A percentile compares a stretch with the other conserved stretches of the same genome.
phyloP scores from a whole-genome alignment of 92 coral and sea anemone species.

The Zoanthus gigantus region DNA sequence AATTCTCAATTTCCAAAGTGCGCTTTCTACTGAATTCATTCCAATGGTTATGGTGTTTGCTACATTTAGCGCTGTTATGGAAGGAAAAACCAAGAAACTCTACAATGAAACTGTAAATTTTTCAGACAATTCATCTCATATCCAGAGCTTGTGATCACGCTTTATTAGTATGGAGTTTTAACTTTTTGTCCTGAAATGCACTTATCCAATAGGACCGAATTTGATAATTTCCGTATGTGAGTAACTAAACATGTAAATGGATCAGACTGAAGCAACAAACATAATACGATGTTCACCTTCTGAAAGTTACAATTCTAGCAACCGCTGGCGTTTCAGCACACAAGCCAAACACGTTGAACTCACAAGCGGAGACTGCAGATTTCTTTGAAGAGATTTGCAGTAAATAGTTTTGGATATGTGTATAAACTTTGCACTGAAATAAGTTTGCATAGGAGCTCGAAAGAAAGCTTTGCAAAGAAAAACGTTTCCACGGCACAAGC shows the following conservation, averaged over 20 bases:
- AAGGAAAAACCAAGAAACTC: not conserved
- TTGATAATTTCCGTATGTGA: not conserved
- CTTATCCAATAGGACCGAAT: not conserved
- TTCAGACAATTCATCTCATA: not conserved
- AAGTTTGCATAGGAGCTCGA: not conserved
- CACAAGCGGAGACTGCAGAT: not conserved
- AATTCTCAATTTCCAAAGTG: conserved; percentile 1
- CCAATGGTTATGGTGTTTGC: not conserved
- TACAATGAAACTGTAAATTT: not conserved
- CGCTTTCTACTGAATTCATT: not conserved
- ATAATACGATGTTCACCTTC: conserved; percentile 3
- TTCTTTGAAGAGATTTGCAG: not conserved
- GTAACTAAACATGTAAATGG: not conserved
- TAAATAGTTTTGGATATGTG: not conserved
- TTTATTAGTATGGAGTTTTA: not conserved
- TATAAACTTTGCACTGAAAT: not conserved
- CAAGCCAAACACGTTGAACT: not conserved
- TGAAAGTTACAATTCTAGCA: not conserved
- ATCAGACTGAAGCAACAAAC: not conserved
- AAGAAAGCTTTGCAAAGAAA: conserved; percentile 3
- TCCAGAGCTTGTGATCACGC: not conserved
- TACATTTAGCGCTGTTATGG: not conserved
- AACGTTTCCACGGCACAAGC: not conserved
- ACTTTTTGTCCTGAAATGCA: not conserved
- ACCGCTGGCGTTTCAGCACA: not conserved